Conservation (phyloP, 2,797 vertebrate genomes). For the Argya squamiceps region DNA sequence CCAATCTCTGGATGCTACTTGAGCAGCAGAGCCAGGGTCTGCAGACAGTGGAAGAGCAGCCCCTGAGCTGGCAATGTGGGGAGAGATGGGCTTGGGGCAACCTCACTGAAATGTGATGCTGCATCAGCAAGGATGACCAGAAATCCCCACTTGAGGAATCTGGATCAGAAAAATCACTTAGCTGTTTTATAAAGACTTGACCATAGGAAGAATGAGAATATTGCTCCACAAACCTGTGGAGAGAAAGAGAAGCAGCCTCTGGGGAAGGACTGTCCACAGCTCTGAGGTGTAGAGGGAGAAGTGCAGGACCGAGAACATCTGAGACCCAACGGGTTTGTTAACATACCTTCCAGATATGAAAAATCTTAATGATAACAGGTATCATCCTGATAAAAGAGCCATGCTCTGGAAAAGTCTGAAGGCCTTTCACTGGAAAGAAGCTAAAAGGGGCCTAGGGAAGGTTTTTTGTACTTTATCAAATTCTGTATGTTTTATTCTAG, state of each 20-base stretch:
- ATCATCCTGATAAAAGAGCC: background rate
- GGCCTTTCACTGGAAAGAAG: background rate
- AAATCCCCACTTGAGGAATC: background rate
- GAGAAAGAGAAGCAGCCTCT: background rate
- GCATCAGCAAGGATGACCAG: background rate
- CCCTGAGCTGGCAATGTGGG: rapidly evolving
- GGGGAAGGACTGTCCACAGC: background rate
- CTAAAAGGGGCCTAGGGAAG: background rate
- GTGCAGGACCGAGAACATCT: background rate
- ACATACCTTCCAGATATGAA: background rate
- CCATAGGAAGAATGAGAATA: background rate
- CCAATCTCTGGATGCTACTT: background rate
- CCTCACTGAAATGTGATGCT: rapidly evolving
- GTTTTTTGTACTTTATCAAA: background rate
- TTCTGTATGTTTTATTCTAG: background rate
- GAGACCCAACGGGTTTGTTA: background rate
- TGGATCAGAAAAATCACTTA: background rate
- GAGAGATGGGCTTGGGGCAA: background rate
- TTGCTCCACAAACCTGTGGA: background rate
- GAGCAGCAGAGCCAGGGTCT: background rate
- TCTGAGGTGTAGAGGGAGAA: background rate
- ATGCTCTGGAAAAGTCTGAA: background rate
- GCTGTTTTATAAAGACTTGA: background rate
- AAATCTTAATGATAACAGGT: background rate
- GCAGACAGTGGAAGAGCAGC: background rate